Percentiles rank a stretch among this genome's conserved stretches.
These are phyloP conservation scores for Ictalurus punctatus DNA, from an alignment of 2,113 vertebrate species.

Conservation along the genomic window DNA sequence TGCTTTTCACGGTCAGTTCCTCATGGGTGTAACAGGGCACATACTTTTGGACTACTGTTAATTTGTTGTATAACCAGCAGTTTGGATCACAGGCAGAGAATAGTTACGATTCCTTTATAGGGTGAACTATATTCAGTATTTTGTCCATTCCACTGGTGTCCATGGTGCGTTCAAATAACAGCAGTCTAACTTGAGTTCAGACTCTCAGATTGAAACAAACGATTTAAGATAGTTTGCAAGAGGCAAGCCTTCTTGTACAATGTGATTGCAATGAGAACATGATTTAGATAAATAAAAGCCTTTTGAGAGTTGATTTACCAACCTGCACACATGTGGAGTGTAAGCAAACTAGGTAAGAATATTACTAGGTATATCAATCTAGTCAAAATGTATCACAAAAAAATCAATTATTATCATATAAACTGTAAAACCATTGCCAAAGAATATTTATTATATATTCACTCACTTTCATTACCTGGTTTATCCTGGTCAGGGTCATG, in stretches of 20 bases:
- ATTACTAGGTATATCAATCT: background rate
- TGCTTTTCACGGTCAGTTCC: conserved; percentile 67
- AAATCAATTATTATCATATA: background rate
- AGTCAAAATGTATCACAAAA: background rate
- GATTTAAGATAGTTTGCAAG: background rate
- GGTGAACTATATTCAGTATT: background rate
- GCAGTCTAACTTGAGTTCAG: background rate
- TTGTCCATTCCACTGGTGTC: background rate
- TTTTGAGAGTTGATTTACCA: background rate
- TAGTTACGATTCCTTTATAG: conserved; percentile 1
- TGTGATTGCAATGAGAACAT: background rate
- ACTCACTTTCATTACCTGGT: background rate
- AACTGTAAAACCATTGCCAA: background rate
- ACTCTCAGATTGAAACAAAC: background rate
- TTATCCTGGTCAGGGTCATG: background rate
- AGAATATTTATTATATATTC: background rate
- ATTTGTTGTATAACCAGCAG: background rate
- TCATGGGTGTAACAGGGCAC: background rate
- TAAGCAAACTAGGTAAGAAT: background rate
- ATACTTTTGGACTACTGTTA: background rate
- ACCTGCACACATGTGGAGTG: background rate
- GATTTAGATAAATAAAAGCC: background rate
- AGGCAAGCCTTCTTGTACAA: background rate
- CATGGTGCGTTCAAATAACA: background rate
- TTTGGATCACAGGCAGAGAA: background rate